Conservation (phyloP, 2,888 invertebrate genomes). For the Cosmia trapezina region DNA sequence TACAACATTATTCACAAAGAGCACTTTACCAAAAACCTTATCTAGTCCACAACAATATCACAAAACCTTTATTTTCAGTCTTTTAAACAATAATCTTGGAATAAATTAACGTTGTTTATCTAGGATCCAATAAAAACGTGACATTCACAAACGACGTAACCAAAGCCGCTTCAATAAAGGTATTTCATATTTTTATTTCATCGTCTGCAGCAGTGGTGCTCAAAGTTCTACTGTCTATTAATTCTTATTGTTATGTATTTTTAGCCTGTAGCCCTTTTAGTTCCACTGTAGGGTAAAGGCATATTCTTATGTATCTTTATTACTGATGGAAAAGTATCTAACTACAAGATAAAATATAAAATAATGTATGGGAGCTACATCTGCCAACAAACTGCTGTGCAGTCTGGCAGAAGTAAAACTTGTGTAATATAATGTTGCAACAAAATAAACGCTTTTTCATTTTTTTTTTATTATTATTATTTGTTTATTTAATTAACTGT, state of each 20-base stretch:
- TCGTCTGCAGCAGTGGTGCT: constrained; percentile 38
- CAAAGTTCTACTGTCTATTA: constrained; percentile 28
- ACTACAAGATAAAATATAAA: too few species aligned
- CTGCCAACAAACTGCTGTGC: too few species aligned
- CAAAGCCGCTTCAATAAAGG: constrained; percentile 52
- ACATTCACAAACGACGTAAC: constrained; percentile 50
- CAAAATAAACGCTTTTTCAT: too few species aligned
- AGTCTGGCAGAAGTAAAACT: too few species aligned
- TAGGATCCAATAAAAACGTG: constrained; percentile 48
- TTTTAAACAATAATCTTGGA: constrained; percentile 7
- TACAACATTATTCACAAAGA: constrained; percentile 4
- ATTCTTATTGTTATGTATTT: not conserved
- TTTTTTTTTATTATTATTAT: too few species aligned
- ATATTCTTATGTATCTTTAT: not conserved
- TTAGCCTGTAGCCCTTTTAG: not conserved
- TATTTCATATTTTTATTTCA: constrained; percentile 60
- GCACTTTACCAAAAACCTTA: not conserved
- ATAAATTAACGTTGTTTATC: constrained; percentile 44
- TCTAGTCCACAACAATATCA: not conserved
- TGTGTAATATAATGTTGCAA: too few species aligned
- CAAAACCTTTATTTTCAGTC: constrained; percentile 16
- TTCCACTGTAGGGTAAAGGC: too few species aligned
- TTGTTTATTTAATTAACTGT: too few species aligned
- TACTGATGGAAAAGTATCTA: too few species aligned
- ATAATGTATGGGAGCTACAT: too few species aligned